These are phyloP conservation scores for Pollenia labialis DNA, from an alignment of 2,888 invertebrate species.

Conservation along the genomic window DNA sequence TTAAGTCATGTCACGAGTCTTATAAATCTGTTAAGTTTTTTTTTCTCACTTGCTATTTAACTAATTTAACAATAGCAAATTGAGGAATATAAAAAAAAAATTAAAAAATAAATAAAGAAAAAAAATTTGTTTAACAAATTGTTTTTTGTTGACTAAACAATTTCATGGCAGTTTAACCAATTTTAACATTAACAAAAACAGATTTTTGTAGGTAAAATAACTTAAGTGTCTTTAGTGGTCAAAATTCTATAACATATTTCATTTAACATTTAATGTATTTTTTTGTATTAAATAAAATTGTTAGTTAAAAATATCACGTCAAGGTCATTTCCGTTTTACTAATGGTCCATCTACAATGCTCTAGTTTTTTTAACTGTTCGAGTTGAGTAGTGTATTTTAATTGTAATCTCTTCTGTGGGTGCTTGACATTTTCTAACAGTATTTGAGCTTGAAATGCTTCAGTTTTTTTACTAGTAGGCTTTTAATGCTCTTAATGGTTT, in stretches of 20 bases:
- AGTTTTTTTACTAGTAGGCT: neutral
- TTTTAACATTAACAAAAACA: slow-evolving; percentile 8
- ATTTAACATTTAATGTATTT: neutral
- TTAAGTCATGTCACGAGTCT: slow-evolving; percentile 54
- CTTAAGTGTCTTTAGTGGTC: slow-evolving; percentile 22
- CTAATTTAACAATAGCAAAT: slow-evolving; percentile 40
- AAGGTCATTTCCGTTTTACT: slow-evolving; percentile 63
- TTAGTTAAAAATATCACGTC: neutral
- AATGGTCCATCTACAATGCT: slow-evolving; percentile 22
- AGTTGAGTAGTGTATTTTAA: neutral
- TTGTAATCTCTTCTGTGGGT: slow-evolving; percentile 26
- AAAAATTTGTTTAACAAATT: slow-evolving; percentile 25
- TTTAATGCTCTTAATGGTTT: slow-evolving; percentile 12
- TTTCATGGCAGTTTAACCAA: slow-evolving; percentile 53
- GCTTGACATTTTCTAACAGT: slow-evolving; percentile 20
- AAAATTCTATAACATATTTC: neutral
- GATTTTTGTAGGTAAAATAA: neutral
- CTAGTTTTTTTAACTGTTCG: slow-evolving; percentile 1
- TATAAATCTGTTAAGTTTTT: neutral
- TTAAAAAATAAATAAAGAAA: neutral
- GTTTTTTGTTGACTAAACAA: slow-evolving; percentile 39
- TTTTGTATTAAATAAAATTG: slow-evolving; percentile 2
- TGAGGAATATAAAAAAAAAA: neutral
- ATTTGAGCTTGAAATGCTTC: slow-evolving; percentile 6
- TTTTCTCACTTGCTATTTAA: slow-evolving; percentile 15